These are phyloP conservation scores for Ceratitis capitata DNA, from an alignment of 1,140 invertebrate species.

Conservation along the genomic window DNA sequence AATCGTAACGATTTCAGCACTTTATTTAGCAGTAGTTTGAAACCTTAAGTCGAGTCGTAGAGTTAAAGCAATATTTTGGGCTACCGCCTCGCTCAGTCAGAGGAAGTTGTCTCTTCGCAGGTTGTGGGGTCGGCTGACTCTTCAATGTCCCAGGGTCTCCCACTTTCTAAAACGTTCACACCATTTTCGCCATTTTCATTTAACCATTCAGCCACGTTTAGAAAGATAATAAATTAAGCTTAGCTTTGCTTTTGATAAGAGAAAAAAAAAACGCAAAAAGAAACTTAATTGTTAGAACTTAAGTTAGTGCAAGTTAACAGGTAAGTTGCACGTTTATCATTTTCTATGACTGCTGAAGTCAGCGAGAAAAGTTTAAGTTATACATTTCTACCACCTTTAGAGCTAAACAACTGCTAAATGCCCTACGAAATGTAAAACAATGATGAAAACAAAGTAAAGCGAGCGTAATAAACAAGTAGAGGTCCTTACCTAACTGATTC, in stretches of 20 bases:
- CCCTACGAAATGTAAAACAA: neutral
- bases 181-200: neutral
- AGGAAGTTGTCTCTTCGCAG: too few relatives aligned
- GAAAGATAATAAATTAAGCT: neutral
- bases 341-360: neutral
- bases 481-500: neutral
- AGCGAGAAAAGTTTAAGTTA: neutral
- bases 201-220: neutral
- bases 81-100: too few relatives aligned
- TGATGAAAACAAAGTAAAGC: neutral
- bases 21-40: too few relatives aligned
- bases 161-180: neutral
- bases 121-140: too few relatives aligned
- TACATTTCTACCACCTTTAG: neutral
- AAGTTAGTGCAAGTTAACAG: conserved; percentile 18
- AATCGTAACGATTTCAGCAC: too few relatives aligned
- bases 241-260: conserved; percentile 5
- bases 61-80: too few relatives aligned
- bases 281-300: neutral
- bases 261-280: neutral
- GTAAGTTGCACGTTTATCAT: conserved; percentile 1
- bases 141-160: too few relatives aligned
- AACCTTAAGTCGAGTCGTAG: too few relatives aligned
- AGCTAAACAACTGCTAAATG: neutral
- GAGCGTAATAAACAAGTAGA: neutral